Evolutionary conservation across 1,140 invertebrate genomes (phyloP), one percentile per base, ranked within the genome.

Genomic region (Diabrotica undecimpunctata): DNA sequence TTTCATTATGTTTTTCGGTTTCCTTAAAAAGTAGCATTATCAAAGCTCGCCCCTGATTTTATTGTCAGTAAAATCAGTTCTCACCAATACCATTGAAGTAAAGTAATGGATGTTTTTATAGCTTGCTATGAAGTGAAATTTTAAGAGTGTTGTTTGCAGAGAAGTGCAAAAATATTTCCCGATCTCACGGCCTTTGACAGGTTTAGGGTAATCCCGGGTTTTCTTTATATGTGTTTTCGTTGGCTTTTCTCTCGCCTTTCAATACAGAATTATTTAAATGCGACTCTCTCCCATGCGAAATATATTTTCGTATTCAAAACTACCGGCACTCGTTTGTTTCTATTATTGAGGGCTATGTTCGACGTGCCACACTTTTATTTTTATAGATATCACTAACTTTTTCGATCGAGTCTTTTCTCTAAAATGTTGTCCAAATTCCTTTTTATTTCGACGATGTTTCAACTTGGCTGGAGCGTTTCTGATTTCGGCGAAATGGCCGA

Each of bases 241-340:
- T 46, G 41, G 41, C 8, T 10, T 46, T 46, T 46, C 41, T 46
- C n/a, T 46, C 41, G 41, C 8, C 41, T 46, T 46, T 46, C 41
- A 46, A 46, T 46, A n/a, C 8, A 46, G 41, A 46, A 46, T 10
- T 46, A 46, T 46, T 46, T 46, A 46, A 46, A 46, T 46, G 41
- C n/a, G 41, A n/a, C n/a, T 46, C 41, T 46, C n/a, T 46, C 41
- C 41, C 41, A 10, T 10, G 41, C n/a, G n/a, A 46, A 46, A 46
- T 46, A 46, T 46, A 46, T 46, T 46, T 46, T 46, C 41, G 41
- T 46, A 46, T 46, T 46, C 41, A 46, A 46, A 46, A 46, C 41
- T 46, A 46, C 41, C n/a, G n/a, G n/a, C 41, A 46, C 41, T 46
- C 41, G 41, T 46, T 46, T 46, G 41, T 46, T 46, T 46, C 41